Percentiles rank a stretch among this genome's conserved stretches.
Conservation (phyloP, 2,888 invertebrate species). For the Catocala nupta region DNA sequence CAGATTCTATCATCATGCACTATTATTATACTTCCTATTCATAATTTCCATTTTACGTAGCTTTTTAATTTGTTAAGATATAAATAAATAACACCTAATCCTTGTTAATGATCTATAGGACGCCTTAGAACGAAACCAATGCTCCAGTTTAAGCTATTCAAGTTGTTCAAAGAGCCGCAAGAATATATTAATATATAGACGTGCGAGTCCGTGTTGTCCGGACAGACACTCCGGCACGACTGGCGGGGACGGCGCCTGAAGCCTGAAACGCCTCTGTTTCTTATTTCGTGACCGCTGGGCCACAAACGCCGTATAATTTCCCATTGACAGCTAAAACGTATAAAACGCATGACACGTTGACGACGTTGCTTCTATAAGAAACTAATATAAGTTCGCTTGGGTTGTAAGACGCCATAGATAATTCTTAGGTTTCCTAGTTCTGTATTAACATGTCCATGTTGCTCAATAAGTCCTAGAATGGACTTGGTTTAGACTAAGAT, state of each 20-base stretch:
- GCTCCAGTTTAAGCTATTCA: conserved; percentile 7
- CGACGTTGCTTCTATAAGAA: conserved; percentile 37
- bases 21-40: conserved; percentile 50
- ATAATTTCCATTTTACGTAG: conserved; percentile 61
- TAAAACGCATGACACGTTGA: conserved; percentile 12
- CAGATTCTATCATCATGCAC: conserved; percentile 21
- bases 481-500: conserved; percentile 80
- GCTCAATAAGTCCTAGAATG: conserved; percentile 81
- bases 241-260: too few relatives aligned
- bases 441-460: conserved; percentile 81
- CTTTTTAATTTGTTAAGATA: conserved; percentile 53
- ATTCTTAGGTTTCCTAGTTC: conserved; percentile 66
- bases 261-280: too few relatives aligned
- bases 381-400: conserved; percentile 40
- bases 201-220: too few relatives aligned
- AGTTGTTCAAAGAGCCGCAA: conserved; percentile 1
- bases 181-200: neutral
- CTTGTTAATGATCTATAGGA: conserved; percentile 24
- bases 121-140: conserved; percentile 22
- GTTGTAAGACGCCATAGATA: conserved; percentile 50
- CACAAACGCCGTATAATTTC: too few relatives aligned
- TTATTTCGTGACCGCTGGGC: too few relatives aligned
- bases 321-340: too few relatives aligned
- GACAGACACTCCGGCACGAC: too few relatives aligned
- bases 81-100: conserved; percentile 31